Base-by-base conservation (phyloP, 1,140 invertebrate species). In the Drosophila pallidifrons region DNA sequence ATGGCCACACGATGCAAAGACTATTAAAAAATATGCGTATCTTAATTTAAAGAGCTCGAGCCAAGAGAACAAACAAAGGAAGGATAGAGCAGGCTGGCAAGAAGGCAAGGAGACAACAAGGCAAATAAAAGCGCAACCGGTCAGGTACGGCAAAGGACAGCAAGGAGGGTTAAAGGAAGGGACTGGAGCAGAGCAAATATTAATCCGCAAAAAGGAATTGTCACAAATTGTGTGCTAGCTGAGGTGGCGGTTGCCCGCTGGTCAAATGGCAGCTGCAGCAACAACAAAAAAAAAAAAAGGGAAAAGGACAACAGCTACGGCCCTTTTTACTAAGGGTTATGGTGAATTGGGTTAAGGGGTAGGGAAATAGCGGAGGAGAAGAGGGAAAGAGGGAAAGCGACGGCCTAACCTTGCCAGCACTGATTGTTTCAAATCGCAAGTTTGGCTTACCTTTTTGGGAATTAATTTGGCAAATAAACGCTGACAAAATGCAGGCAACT, bases 401-500 rank as follows among this genome's bases (percentile, higher is more conserved):
- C 11, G 5, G 15, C 43, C 45, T 57, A 68, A 68, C 71, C 71
- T 74, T 69, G 49, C 65, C 65, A 63, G 65, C 81, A 77, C 86
- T 91, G 86, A 89, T 89, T 89, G 85, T 89, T 89, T 89, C 85
- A 89, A 89, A 89, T 89, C 85, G 85, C 85, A 89, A 85, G 86
- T 89, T 89, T 88, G 82, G 82, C 82, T 86, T 89, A 89, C 85
- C 85, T 89, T 89, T 89, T 89, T 80, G 85, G 86, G 85, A 89
- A 89, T 89, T 89, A 89, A 89, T 89, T 89, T 89, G 86, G 86
- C 85, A 89, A 89, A 89, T 89, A 89, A 89, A 89, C 82, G 85
- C 85, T 89, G 86, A 89, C 85, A 89, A 89, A 89, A 89, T 83
- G 66, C 85, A 89, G 86, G 86, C 75, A 81, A 81, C 85, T 81